A percentile compares a stretch with the other conserved stretches of the same genome.
Evolutionary conservation across 2,113 vertebrate genomes (phyloP).

Genomic region (Notothenia rossii): DNA sequence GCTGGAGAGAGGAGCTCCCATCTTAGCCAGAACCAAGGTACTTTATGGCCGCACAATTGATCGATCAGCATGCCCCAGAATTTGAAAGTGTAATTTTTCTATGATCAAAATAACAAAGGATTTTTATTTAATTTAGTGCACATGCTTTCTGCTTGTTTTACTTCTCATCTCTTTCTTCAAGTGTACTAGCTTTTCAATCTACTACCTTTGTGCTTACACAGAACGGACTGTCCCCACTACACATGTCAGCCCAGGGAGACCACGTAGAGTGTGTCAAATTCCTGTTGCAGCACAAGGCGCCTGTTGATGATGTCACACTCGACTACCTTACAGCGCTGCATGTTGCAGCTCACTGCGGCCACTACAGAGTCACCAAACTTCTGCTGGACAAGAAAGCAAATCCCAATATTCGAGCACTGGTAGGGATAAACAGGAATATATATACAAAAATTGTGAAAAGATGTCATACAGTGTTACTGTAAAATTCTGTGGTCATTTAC

Average conservation of each 20-base stretch:
- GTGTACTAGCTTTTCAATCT: neutral
- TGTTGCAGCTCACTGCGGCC: conserved; percentile 96
- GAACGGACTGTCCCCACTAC: conserved; percentile 96
- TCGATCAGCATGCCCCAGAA: neutral
- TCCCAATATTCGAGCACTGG: conserved; percentile 95
- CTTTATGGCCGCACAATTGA: neutral
- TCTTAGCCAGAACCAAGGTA: conserved; percentile 97
- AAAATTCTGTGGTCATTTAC: neutral
- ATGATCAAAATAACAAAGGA: no score
- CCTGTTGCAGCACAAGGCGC: conserved; percentile 94
- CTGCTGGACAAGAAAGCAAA: conserved; percentile 98
- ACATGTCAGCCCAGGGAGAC: conserved; percentile 98
- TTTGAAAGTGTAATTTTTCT: neutral
- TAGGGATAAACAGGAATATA: conserved; percentile 58
- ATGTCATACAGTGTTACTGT: neutral
- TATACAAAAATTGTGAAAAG: neutral
- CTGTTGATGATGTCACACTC: conserved; percentile 96
- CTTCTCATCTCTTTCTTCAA: neutral
- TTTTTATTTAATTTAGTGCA: no score
- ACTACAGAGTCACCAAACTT: conserved; percentile 97
- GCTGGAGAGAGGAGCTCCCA: conserved; percentile 92
- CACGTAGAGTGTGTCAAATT: conserved; percentile 97
- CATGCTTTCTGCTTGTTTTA: no score
- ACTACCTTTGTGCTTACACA: conserved; percentile 60
- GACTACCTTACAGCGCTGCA: conserved; percentile 98